Base-by-base conservation (phyloP, 2,888 invertebrate species). In the Bugula neritina region DNA sequence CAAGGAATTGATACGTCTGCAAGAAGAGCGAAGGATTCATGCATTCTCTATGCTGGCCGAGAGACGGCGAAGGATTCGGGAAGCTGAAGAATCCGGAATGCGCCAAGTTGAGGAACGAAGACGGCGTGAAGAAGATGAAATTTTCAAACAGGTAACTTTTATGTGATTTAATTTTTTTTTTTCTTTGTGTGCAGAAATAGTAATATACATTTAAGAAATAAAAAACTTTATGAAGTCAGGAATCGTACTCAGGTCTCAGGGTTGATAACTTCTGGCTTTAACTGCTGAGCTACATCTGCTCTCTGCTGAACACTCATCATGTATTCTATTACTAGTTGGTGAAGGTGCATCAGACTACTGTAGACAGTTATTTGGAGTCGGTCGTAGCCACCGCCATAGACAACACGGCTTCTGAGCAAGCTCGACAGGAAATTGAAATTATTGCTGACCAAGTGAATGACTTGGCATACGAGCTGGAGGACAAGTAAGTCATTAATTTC, bases 21-120 rank as follows among this genome's bases (percentile, higher is more conserved):
- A 90, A 74, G 91, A 92, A 77, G 92, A 93, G 81, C 87, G 92
- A 3, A 87, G 89, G 73, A 89, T 91, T 21, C 92, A 93, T 77
- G 92, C 92, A 0, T 89, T 90, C 80, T 89, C 90, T 34, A 86
- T 93, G 76, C 84, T 93, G 54, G 91, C 92, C 0, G 92, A 92
- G 78, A 87, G 91, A 35, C 90, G 92, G 78, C 87, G 92, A 75
- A 86, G 88, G 75, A 88, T 89, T 80, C 86, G 91, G 0, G 93
- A 93, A 82, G 92, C 92, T 0, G 89, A 89, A 10, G 93, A 93
- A 82, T 90, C 91, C 1, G 92, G 92, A 0, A 85, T 90, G 70
- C 85, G 92, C 27, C 92, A 93, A 82, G 87, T 88, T 70, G 93
- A 93, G 80, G 88, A 90, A 75, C 87, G 89, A 72, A 85, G 90